phyloP scores from a whole-genome alignment of 2,888 invertebrate genomes.

The Apamea sordens region DNA sequence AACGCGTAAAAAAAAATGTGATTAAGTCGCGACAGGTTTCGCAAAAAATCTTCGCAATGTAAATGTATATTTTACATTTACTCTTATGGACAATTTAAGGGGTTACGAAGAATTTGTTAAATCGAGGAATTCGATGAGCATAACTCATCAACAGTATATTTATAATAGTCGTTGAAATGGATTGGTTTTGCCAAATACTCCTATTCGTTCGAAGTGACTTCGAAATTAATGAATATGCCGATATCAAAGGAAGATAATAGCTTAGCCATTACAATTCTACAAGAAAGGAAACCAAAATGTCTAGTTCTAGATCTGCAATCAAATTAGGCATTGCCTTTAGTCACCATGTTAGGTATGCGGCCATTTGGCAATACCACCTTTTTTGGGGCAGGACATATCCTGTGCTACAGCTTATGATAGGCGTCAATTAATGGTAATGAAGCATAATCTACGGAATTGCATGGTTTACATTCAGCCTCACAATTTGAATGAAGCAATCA shows the following conservation, averaged over 20 bases:
- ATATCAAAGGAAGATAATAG: conserved; percentile 36
- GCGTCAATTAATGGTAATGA: conserved; percentile 37
- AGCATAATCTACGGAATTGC: conserved; percentile 19
- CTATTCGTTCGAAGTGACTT: not conserved
- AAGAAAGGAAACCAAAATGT: conserved; percentile 44
- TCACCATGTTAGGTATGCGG: conserved; percentile 38
- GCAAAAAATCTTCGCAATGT: no score
- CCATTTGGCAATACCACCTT: conserved; percentile 36
- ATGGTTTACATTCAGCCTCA: not conserved
- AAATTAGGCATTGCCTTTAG: conserved; percentile 42
- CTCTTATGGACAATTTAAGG: no score
- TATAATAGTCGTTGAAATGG: not conserved
- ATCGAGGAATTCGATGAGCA: no score
- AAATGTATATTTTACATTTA: no score
- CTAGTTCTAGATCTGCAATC: conserved; percentile 42
- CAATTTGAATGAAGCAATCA: conserved; percentile 20
- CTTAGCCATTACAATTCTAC: conserved; percentile 8
- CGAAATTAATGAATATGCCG: conserved; percentile 14
- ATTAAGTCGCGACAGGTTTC: no score
- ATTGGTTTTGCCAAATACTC: no score
- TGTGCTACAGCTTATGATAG: conserved; percentile 18
- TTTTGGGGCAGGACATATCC: conserved; percentile 32
- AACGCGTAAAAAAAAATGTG: no score
- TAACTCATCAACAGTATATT: no score
- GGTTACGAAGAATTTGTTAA: no score